Conservation (phyloP, 2,113 vertebrate species). For the Stigmatopora argus region DNA sequence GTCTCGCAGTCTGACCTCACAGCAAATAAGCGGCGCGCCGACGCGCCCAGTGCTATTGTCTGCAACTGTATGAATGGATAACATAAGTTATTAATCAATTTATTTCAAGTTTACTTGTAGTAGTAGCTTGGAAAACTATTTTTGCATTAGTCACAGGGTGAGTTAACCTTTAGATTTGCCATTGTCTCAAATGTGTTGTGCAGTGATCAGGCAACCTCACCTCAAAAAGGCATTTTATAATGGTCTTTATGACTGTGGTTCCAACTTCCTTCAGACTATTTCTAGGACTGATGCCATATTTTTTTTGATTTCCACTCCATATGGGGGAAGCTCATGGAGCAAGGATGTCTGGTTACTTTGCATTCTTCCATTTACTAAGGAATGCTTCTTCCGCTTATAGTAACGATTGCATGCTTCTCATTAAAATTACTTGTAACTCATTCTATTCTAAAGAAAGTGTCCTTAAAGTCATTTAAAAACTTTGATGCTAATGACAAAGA, state of each 20-base stretch:
- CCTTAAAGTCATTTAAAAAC: not conserved
- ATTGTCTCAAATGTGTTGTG: too few species aligned
- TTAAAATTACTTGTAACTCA: too few species aligned
- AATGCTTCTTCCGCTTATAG: not conserved
- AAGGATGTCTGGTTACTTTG: not conserved
- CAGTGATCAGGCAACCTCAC: too few species aligned
- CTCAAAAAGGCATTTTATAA: too few species aligned
- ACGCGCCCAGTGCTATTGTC: slow-evolving; percentile 87
- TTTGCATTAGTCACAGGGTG: too few species aligned
- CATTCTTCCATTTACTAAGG: not conserved
- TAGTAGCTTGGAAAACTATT: not conserved
- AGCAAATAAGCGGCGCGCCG: slow-evolving; percentile 91
- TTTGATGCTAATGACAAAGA: not conserved
- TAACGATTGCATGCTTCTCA: too few species aligned
- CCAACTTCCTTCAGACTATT: too few species aligned
- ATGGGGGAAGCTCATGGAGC: too few species aligned
- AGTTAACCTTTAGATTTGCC: too few species aligned
- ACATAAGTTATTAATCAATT: not conserved
- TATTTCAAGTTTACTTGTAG: not conserved
- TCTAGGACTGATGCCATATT: too few species aligned
- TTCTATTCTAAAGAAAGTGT: not conserved
- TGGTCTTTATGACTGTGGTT: too few species aligned
- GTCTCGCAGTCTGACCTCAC: slow-evolving; percentile 86
- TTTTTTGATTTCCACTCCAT: too few species aligned
- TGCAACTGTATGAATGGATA: slow-evolving; percentile 42